phyloP scores from a whole-genome alignment of 2,113 vertebrate genomes.

The Sphyrna mokarran region DNA sequence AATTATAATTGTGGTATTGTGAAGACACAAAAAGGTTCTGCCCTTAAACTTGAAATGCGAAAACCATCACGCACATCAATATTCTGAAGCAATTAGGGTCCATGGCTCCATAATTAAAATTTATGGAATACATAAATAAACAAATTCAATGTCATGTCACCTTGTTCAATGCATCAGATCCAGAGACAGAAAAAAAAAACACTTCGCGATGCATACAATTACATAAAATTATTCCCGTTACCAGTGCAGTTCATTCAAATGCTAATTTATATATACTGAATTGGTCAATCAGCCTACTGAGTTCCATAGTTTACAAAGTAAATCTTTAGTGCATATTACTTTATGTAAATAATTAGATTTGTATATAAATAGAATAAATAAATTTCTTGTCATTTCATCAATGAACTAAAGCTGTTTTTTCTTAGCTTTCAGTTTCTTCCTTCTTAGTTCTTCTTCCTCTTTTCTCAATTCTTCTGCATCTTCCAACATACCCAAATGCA shows the following conservation, averaged over 20 bases:
- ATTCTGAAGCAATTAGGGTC: background rate
- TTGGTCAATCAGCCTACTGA: conserved; percentile 18
- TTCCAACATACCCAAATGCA: conserved; percentile 48
- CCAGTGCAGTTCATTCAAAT: background rate
- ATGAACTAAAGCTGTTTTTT: conserved; percentile 41
- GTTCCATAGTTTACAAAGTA: background rate
- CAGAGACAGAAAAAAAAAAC: background rate
- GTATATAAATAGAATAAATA: conserved; percentile 34
- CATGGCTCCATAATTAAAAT: conserved; percentile 3
- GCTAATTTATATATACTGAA: background rate
- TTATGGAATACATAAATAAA: background rate
- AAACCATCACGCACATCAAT: background rate
- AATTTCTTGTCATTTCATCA: background rate
- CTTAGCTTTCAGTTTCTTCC: conserved; percentile 43
- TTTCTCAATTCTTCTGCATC: conserved; percentile 44
- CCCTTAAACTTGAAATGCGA: background rate
- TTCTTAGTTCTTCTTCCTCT: conserved; percentile 46
- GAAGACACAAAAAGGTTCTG: background rate
- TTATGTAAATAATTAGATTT: conserved; percentile 9
- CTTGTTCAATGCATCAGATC: background rate
- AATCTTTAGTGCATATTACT: conserved; percentile 30
- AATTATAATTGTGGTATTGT: background rate
- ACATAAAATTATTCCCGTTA: background rate
- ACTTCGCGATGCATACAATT: background rate
- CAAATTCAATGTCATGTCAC: background rate